Base-by-base conservation (phyloP, 2,113 vertebrate species). In the Prionailurus viverrinus region DNA sequence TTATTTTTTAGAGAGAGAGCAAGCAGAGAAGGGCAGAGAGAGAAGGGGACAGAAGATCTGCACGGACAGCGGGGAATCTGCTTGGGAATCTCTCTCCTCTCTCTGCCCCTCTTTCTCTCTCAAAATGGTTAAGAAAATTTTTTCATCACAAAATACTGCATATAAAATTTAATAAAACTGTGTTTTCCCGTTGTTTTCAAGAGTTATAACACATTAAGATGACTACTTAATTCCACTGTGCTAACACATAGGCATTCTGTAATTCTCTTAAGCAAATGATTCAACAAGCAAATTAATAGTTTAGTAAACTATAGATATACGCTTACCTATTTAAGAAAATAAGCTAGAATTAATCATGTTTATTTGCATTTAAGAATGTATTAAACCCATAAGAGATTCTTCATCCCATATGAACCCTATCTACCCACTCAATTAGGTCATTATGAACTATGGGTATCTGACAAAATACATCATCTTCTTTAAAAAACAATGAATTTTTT, bases 261-360 rank as follows among this genome's bases (percentile, higher is more conserved):
- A 88, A 96, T n/a, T 90, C 78, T 79, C 45, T 81, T 79, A 94
- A 0, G 1, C 21, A 41, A 97, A 80, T 71, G 68, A 68, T 0
- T 87, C 14, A 94, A 58, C 19, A 92, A 27, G 39, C 21, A 95
- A 96, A 95, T 41, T 45, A 87, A 51, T 18, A 53, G 33, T n/a
- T 74, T 41, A 89, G 13, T 23, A 53, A n/a, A 93, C 11, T 39
- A 83, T 0, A 87, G 63, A 19, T 7, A 53, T 7, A 55, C 33
- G 76, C 66, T 73, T 63, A 63, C 21, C 33, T 90, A 39, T 73
- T 85, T 82, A 78, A 95, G 33, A 66, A 81, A 96, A 61, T 66
- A 89, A 69, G 7, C 12, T 80, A 92, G 18, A 63, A 66, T 48
- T 53, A 51, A 27, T 65, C 10, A 48, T 21, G 48, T 68, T 87